phyloP scores from a whole-genome alignment of 2,888 invertebrate species.

The Sinotaia quadrata region DNA sequence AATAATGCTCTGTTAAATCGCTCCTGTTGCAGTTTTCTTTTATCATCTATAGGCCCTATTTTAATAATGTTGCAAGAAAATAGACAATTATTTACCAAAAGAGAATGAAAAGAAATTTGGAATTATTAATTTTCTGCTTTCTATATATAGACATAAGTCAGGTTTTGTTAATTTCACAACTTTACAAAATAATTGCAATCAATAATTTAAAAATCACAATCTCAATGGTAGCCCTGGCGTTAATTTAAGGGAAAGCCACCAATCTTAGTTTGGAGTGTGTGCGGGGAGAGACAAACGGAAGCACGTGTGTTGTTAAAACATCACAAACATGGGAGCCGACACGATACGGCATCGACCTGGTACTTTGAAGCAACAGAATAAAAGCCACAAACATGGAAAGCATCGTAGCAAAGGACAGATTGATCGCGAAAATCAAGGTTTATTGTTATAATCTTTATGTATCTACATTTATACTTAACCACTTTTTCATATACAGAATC shows the following conservation, averaged over 20 bases:
- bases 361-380: slow-evolving; percentile 92
- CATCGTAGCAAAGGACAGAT: slow-evolving; percentile 93
- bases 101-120: too few relatives aligned
- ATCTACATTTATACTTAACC: too few relatives aligned
- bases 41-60: too few relatives aligned
- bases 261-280: neutral
- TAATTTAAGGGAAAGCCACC: too few relatives aligned
- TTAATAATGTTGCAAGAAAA: too few relatives aligned
- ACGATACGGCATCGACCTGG: slow-evolving; percentile 83
- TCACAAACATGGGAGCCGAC: slow-evolving; percentile 45
- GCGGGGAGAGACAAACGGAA: neutral
- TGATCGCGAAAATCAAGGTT: slow-evolving; percentile 85
- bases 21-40: too few relatives aligned
- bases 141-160: too few relatives aligned
- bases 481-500: too few relatives aligned
- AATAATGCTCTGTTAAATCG: too few relatives aligned
- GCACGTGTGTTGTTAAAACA: neutral
- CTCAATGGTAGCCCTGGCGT: neutral
- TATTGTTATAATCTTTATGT: slow-evolving; percentile 31
- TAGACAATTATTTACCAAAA: too few relatives aligned
- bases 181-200: neutral
- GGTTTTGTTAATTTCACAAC: too few relatives aligned
- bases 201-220: neutral
- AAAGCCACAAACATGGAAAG: slow-evolving; percentile 90
- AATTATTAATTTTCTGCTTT: too few relatives aligned